A percentile compares a stretch with the other conserved stretches of the same genome.
Evolutionary conservation across 2,888 invertebrate species (phyloP).

Genomic region (Hemicrepidius hirtus): DNA sequence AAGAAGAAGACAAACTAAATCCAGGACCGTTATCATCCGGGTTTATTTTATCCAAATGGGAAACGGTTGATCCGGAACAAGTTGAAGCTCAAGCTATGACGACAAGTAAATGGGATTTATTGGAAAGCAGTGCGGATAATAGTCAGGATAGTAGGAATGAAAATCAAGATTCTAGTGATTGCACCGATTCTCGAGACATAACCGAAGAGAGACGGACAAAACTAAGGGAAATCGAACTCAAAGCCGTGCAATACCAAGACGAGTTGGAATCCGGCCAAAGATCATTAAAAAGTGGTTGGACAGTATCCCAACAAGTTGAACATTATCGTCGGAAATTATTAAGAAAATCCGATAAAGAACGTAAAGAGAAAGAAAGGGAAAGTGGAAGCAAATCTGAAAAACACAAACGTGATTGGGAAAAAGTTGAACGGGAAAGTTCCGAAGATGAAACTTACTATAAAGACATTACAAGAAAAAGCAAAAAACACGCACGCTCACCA

Average conservation of each 20-base stretch:
- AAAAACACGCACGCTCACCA: conserved; percentile 70
- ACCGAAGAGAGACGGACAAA: conserved; percentile 83
- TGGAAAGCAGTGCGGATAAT: conserved; percentile 75
- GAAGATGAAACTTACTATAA: conserved; percentile 70
- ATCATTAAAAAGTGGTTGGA: conserved; percentile 82
- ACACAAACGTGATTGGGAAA: conserved; percentile 69
- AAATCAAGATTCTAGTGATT: conserved; percentile 67
- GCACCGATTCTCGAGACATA: conserved; percentile 69
- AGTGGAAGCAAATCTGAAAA: conserved; percentile 61
- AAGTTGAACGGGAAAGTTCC: conserved; percentile 67
- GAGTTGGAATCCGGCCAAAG: conserved; percentile 92
- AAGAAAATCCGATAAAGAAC: conserved; percentile 77
- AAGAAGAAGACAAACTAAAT: conserved; percentile 64
- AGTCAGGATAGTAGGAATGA: conserved; percentile 70
- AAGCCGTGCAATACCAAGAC: conserved; percentile 96
- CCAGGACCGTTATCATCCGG: conserved; percentile 77
- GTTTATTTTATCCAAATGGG: conserved; percentile 97
- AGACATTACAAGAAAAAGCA: conserved; percentile 71
- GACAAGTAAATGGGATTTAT: conserved; percentile 90
- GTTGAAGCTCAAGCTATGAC: conserved; percentile 89
- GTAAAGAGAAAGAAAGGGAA: conserved; percentile 67
- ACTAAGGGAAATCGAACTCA: conserved; percentile 94
- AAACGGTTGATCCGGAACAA: conserved; percentile 93
- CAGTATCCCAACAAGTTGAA: conserved; percentile 88
- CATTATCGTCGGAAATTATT: conserved; percentile 93